Percentiles rank a stretch among this genome's conserved stretches.
Conservation (phyloP, 2,888 invertebrate genomes). For the Helleia helle region DNA sequence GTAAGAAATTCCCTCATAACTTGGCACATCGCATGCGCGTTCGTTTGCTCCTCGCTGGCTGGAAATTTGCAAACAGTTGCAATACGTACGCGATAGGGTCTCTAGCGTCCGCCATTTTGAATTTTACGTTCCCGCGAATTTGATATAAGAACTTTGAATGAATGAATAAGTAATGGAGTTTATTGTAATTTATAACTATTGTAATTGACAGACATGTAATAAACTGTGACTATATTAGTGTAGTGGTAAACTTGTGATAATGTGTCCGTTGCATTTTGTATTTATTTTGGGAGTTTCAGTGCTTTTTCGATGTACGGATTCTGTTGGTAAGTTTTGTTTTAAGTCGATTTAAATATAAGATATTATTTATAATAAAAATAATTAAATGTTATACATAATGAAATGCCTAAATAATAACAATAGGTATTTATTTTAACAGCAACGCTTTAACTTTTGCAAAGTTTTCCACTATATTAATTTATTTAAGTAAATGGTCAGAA, state of each 20-base stretch:
- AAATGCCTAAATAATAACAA: no score
- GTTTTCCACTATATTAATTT: no score
- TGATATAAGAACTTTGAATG: constrained; percentile 28
- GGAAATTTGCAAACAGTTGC: constrained; percentile 31
- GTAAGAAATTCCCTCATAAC: constrained; percentile 12
- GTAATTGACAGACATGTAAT: constrained; percentile 5
- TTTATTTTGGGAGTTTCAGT: constrained; percentile 59
- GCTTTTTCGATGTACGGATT: constrained; percentile 58
- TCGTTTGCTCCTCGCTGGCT: constrained; percentile 24
- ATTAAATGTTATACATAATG: no score
- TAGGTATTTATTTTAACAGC: no score
- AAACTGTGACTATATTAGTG: constrained; percentile 26
- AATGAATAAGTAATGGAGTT: constrained; percentile 14
- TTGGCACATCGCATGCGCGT: constrained; percentile 35
- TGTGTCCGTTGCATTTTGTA: constrained; percentile 40
- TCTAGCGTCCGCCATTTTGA: constrained; percentile 22
- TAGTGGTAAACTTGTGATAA: constrained; percentile 44
- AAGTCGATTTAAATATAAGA: neutral
- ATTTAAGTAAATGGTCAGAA: no score
- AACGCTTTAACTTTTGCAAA: no score
- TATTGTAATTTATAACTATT: no score
- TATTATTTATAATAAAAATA: no score
- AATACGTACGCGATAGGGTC: constrained; percentile 24
- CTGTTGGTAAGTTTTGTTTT: constrained; percentile 48
- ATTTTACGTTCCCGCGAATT: constrained; percentile 21